Percentiles rank a stretch among this genome's conserved stretches.
phyloP scores from a whole-genome alignment of 2,888 invertebrate species.

The Idaea straminata region DNA sequence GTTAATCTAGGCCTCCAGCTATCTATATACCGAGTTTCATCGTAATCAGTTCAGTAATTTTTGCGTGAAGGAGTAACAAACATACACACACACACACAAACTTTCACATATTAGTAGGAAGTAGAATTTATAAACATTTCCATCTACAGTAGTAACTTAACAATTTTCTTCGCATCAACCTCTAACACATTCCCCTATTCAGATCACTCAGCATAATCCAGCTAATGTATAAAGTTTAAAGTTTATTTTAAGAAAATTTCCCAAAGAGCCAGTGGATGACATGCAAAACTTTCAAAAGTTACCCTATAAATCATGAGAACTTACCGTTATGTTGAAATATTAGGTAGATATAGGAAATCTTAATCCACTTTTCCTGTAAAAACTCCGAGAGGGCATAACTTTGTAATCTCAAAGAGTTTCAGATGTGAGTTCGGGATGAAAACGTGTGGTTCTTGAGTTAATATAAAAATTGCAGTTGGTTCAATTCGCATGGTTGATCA shows the following conservation, averaged over 20 bases:
- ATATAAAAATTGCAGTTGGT: slow-evolving; percentile 3
- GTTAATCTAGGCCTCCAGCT: too few relatives aligned
- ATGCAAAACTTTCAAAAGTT: slow-evolving; percentile 71
- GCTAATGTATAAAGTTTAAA: slow-evolving; percentile 72
- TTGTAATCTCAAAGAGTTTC: slow-evolving; percentile 63
- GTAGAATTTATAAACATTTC: too few relatives aligned
- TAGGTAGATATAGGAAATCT: slow-evolving; percentile 68
- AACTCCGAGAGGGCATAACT: slow-evolving; percentile 55
- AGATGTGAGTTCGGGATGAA: slow-evolving; percentile 38
- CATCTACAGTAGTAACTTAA: not conserved
- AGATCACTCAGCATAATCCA: slow-evolving; percentile 47
- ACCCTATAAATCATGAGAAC: slow-evolving; percentile 74
- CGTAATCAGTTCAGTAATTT: too few relatives aligned
- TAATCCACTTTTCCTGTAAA: slow-evolving; percentile 75
- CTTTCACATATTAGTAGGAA: too few relatives aligned
- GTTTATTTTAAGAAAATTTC: slow-evolving; percentile 58
- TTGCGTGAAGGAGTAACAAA: too few relatives aligned
- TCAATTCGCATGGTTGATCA: not conserved
- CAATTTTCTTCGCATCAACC: not conserved
- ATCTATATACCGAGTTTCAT: too few relatives aligned
- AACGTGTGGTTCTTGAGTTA: not conserved
- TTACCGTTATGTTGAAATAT: slow-evolving; percentile 68
- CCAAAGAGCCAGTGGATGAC: slow-evolving; percentile 69
- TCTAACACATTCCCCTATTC: slow-evolving; percentile 29
- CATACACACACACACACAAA: too few relatives aligned